Percentiles rank a stretch among this genome's conserved stretches.
These are phyloP conservation scores for Phortica magna DNA, from an alignment of 2,888 invertebrate genomes.

Conservation along the genomic window DNA sequence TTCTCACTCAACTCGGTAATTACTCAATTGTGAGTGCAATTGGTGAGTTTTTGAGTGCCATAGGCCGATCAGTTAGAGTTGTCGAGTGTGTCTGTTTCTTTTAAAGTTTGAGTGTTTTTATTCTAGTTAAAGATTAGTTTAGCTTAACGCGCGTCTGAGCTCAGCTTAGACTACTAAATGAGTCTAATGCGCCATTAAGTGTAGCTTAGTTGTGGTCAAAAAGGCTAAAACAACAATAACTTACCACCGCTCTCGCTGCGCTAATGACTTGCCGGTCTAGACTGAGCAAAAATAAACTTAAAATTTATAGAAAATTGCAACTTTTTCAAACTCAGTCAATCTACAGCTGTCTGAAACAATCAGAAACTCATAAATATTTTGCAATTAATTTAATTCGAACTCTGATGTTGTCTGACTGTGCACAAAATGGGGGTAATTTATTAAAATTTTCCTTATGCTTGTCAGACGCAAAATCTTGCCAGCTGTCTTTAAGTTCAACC, in stretches of 20 bases:
- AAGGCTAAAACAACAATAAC: slow-evolving; percentile 6
- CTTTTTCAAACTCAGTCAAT: no score
- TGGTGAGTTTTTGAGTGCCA: background rate
- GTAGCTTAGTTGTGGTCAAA: background rate
- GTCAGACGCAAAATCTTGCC: slow-evolving; percentile 27
- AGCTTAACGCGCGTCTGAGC: slow-evolving; percentile 9
- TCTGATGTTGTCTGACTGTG: background rate
- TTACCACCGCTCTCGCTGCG: background rate
- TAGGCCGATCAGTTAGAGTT: background rate
- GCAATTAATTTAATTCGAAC: slow-evolving; percentile 27
- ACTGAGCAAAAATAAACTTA: background rate
- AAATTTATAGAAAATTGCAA: no score
- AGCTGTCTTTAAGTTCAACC: slow-evolving; percentile 59
- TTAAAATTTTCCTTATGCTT: slow-evolving; percentile 14
- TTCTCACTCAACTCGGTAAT: background rate
- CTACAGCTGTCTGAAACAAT: background rate
- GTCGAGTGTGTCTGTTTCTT: slow-evolving; percentile 11
- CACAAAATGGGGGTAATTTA: slow-evolving; percentile 14
- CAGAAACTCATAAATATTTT: slow-evolving; percentile 17
- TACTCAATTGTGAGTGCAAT: background rate
- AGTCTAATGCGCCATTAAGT: slow-evolving; percentile 9
- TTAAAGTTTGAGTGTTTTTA: background rate
- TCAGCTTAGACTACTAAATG: slow-evolving; percentile 6
- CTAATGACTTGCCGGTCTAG: background rate
- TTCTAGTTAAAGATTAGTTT: background rate